Base-by-base conservation (phyloP, 2,888 invertebrate species). In the Galeruca laticollis region DNA sequence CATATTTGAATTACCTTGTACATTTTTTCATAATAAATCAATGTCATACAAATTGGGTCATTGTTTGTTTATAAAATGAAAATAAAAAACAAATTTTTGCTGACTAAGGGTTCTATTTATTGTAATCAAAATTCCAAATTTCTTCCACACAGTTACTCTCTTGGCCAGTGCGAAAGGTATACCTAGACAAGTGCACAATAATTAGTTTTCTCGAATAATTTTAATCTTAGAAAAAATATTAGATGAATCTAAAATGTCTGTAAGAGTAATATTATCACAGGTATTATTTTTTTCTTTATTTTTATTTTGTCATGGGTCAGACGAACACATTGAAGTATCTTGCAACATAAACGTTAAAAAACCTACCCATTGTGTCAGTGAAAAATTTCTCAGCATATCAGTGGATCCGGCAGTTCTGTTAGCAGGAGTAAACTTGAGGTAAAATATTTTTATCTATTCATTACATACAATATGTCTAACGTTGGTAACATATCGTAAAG, bases 301-400 rank as follows among this genome's bases (percentile, higher is more conserved):
- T n/a, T 35, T 51, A 33, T 2, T 49, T 68, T 52, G 43, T n/a
- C 40, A 51, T 10, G 57, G 40, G 5, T 61, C 52, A 2, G 73
- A 75, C 20, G 75, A 73, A 57, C 61, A 68, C n/a, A 54, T 69
- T n/a, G 75, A 75, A 60, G 65, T 69, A 15, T 77, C 80, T 68
- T 82, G 77, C 65, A 88, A 87, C 75, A 85, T 94, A 47, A 88
- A 88, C 71, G 88, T 89, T 0, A 90, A 90, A 75, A 89, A 88
- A 72, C 88, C 90, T 26, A 84, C 91, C 6, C 89, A 93, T 76
- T 82, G 88, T 69, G 90, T 93, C 1, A 91, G 90, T 78, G 90
- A 89, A 61, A 89, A 89, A 78, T 94, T 93, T 82, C 83, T 94
- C 13, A 94, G 94, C 83, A 88, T 94, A 73, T 90, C 92, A 0